A percentile compares a stretch with the other conserved stretches of the same genome.
Conservation (phyloP, 2,113 vertebrate species). For the Dipodomys stephensi region DNA sequence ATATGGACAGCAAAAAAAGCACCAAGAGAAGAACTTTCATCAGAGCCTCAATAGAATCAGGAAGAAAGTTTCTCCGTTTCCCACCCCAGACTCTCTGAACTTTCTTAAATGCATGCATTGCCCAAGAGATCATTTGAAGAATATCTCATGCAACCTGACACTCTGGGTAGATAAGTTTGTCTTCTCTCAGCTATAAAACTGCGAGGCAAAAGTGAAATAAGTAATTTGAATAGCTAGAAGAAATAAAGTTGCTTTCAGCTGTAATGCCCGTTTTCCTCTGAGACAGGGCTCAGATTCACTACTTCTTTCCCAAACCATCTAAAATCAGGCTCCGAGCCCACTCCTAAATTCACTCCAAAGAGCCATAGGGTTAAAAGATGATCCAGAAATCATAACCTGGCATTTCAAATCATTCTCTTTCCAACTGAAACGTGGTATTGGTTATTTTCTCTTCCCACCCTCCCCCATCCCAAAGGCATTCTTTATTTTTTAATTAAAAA, state of each 20-base stretch:
- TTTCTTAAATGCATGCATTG: slow-evolving; percentile 62
- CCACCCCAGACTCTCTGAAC: slow-evolving; percentile 2
- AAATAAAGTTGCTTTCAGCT: slow-evolving; percentile 74
- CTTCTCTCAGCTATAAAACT: slow-evolving; percentile 80
- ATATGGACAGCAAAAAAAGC: neutral
- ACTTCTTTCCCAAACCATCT: slow-evolving; percentile 56
- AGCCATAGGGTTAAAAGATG: slow-evolving; percentile 81
- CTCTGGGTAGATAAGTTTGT: slow-evolving; percentile 31
- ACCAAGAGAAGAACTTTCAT: neutral
- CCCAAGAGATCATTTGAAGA: slow-evolving; percentile 55
- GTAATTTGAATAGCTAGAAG: slow-evolving; percentile 79
- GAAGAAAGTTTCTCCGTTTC: slow-evolving; percentile 41
- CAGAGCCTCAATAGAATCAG: neutral
- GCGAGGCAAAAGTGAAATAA: slow-evolving; percentile 80
- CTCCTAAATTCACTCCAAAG: slow-evolving; percentile 76
- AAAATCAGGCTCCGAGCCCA: slow-evolving; percentile 71
- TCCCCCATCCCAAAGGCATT: slow-evolving; percentile 57
- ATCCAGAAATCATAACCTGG: slow-evolving; percentile 75
- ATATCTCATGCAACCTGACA: slow-evolving; percentile 59
- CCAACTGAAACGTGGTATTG: slow-evolving; percentile 79
- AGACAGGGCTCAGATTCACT: slow-evolving; percentile 55
- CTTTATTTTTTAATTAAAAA: slow-evolving; percentile 82
- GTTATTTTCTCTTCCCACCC: slow-evolving; percentile 63
- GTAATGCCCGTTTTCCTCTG: slow-evolving; percentile 50
- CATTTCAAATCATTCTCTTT: slow-evolving; percentile 84